phyloP scores from a whole-genome alignment of 2,797 vertebrate genomes.

The Hylomyscus alleni region DNA sequence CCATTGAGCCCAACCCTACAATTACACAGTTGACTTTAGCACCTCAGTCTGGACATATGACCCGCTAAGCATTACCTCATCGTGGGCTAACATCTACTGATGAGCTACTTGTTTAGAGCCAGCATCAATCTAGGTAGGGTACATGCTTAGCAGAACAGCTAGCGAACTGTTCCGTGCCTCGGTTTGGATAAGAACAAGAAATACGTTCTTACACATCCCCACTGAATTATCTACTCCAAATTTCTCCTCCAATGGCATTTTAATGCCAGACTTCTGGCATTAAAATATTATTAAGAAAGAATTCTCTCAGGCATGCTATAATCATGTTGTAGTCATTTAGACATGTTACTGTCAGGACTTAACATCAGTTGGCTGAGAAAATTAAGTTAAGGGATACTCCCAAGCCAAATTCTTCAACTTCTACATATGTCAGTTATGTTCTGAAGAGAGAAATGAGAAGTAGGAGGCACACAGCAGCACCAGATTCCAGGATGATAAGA shows the following conservation, averaged over 20 bases:
- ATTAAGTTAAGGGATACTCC: not conserved
- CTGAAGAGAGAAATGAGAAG: not conserved
- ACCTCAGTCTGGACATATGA: not conserved
- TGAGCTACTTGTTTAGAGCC: not conserved
- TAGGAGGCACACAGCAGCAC: not conserved
- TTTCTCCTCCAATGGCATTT: not conserved
- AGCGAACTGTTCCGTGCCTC: not conserved
- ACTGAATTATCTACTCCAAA: not conserved
- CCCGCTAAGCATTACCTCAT: not conserved
- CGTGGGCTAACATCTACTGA: not conserved
- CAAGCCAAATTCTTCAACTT: not conserved
- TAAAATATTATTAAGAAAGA: constrained; percentile 54
- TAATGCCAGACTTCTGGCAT: not conserved
- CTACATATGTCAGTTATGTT: not conserved
- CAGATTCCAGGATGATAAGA: not conserved
- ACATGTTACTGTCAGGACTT: constrained; percentile 1
- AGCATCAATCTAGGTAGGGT: not conserved
- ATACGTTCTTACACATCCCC: not conserved
- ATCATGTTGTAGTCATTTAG: not conserved
- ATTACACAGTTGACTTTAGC: not conserved
- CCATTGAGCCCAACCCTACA: not conserved
- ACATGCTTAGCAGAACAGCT: not conserved
- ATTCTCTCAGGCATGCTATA: not conserved
- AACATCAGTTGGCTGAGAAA: not conserved
- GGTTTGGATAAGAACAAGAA: not conserved